Evolutionary conservation across 2,888 invertebrate genomes (phyloP), one percentile per base, ranked within the genome.

Genomic region (Lycia hirtaria): DNA sequence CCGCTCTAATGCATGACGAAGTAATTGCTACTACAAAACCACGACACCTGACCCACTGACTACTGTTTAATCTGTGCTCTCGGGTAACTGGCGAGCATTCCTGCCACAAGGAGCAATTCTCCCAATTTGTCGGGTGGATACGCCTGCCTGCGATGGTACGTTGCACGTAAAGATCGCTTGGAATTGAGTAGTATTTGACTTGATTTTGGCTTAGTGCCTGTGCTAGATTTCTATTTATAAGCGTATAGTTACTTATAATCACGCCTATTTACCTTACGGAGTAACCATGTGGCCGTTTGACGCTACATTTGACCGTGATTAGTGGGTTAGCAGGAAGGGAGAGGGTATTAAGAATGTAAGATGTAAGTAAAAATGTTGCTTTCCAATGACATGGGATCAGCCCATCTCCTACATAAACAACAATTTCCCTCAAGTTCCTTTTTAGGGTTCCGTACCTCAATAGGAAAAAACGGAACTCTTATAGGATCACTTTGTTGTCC

Each of bases 91-190:
- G 47, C 44, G 22, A 44, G 51, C 52, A 55, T 48, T 57, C 48
- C 56, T 47, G 41, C 30, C 47, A 32, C 55, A 49, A 52, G 45
- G 37, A 75, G 83, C 87, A 84, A 87, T 87, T 85, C 80, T 76
- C 75, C 80, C 88, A 88, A 89, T 89, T 88, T 87, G 78, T 73
- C 75, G 75, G 75, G 71, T 79, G 80, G 80, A 76, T 81, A 24
- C 83, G 76, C 70, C 73, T 82, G 76, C 70, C 73, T 73, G 71
- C 56, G 65, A 68, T 78, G 83, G 82, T 74, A 80, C 82, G 80
- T 76, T 84, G 80, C 73, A 68, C 81, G 72, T 67, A 72, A 79
- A 84, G 81, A 88, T 85, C 87, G 82, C 78, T 49, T 37, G 24
- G 4, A 77, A 82, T 68, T 73, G 68, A 59, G 61, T 41, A 26